A percentile compares a stretch with the other conserved stretches of the same genome.
Conservation (phyloP, 1,140 invertebrate genomes). For the Temnothorax curvispinosus region DNA sequence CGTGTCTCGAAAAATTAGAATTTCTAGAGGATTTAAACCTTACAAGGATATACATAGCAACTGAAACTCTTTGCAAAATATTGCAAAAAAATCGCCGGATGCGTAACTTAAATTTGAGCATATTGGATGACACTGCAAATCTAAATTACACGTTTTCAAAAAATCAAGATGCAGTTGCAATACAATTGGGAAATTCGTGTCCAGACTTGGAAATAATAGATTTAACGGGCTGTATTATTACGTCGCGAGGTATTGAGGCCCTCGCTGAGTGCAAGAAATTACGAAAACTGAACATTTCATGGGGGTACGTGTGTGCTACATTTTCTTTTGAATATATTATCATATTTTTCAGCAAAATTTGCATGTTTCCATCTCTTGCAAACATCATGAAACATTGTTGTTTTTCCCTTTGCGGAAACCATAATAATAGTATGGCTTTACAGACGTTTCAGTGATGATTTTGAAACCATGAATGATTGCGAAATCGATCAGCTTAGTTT, state of each 20-base stretch:
- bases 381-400: too few relatives aligned
- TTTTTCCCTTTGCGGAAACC: too few relatives aligned
- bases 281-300: background rate
- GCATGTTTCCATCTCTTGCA: background rate
- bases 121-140: too few relatives aligned
- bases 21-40: too few relatives aligned
- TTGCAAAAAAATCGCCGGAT: background rate
- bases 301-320: background rate
- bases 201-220: background rate
- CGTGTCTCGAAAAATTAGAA: too few relatives aligned
- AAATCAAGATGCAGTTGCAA: too few relatives aligned
- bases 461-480: too few relatives aligned
- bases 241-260: background rate
- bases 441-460: background rate
- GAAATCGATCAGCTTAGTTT: too few relatives aligned
- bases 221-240: background rate
- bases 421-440: background rate
- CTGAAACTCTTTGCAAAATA: too few relatives aligned
- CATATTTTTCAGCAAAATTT: background rate
- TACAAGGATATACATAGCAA: too few relatives aligned
- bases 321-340: background rate
- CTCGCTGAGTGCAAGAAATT: background rate
- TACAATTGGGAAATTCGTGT: background rate
- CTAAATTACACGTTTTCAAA: too few relatives aligned
- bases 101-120: background rate